Evolutionary conservation across 2,113 vertebrate species (phyloP).

Genomic region (Neolamprologus sp.): DNA sequence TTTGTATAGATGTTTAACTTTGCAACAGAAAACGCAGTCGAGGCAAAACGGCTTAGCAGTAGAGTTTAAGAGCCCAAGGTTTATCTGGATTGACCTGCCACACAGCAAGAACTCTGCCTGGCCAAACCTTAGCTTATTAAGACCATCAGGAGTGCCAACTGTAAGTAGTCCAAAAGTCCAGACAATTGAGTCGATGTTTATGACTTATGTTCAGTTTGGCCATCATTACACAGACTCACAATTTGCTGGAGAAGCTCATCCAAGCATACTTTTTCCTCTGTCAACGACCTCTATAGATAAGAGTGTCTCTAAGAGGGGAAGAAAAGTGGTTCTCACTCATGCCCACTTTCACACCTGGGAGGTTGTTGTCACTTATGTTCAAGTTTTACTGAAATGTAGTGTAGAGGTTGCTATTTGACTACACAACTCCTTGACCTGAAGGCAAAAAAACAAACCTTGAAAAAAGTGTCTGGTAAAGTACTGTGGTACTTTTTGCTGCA

Average conservation of each 20-base stretch:
- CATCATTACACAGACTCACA: background rate
- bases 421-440: background rate
- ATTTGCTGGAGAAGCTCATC: conserved; percentile 15
- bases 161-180: background rate
- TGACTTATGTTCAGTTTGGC: conserved; percentile 21
- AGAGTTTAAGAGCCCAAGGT: background rate
- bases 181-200: background rate
- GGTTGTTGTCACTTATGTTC: background rate
- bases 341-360: background rate
- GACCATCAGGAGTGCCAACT: background rate
- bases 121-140: conserved; percentile 16
- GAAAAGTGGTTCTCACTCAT: background rate
- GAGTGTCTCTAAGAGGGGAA: background rate
- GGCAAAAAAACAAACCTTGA: background rate
- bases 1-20: conserved; percentile 1
- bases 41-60: background rate
- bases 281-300: conserved; percentile 21
- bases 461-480: background rate
- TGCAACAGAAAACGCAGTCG: background rate
- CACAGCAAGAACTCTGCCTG: background rate
- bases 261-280: conserved; percentile 21
- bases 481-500: background rate
- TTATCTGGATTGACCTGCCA: background rate
- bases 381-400: background rate
- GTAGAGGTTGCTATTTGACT: background rate